phyloP scores from a whole-genome alignment of 2,113 vertebrate species.

The Ictalurus punctatus region DNA sequence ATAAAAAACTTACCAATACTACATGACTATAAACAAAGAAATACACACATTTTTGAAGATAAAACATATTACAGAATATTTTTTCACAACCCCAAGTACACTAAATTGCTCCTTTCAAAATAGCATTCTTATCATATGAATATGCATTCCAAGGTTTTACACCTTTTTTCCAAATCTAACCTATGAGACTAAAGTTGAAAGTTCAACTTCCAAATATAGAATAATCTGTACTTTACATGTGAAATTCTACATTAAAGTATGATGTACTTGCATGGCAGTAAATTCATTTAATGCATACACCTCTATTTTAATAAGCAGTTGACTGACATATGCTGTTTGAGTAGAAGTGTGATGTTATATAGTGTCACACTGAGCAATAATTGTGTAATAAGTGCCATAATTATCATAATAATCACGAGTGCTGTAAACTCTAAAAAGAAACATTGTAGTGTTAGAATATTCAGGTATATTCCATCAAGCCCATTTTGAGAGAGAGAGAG shows the following conservation, averaged over 20 bases:
- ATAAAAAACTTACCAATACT: background rate
- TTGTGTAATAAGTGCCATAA: background rate
- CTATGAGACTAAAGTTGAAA: background rate
- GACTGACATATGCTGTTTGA: background rate
- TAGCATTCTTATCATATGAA: background rate
- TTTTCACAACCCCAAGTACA: background rate
- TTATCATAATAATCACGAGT: background rate
- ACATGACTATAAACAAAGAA: constrained; percentile 4
- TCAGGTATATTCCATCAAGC: background rate
- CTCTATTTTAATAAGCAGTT: background rate
- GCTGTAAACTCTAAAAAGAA: background rate
- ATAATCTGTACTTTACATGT: background rate
- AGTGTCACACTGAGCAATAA: background rate
- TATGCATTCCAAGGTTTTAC: background rate
- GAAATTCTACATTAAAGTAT: background rate
- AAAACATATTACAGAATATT: background rate
- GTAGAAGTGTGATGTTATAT: background rate
- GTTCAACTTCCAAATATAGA: background rate
- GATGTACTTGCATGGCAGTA: background rate
- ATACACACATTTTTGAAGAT: background rate
- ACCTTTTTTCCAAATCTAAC: background rate
- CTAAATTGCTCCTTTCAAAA: background rate
- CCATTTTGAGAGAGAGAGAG: background rate
- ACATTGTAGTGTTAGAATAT: background rate
- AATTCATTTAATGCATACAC: background rate